These are phyloP conservation scores for Castor canadensis DNA, from an alignment of 2,113 vertebrate genomes.

Conservation along the genomic window DNA sequence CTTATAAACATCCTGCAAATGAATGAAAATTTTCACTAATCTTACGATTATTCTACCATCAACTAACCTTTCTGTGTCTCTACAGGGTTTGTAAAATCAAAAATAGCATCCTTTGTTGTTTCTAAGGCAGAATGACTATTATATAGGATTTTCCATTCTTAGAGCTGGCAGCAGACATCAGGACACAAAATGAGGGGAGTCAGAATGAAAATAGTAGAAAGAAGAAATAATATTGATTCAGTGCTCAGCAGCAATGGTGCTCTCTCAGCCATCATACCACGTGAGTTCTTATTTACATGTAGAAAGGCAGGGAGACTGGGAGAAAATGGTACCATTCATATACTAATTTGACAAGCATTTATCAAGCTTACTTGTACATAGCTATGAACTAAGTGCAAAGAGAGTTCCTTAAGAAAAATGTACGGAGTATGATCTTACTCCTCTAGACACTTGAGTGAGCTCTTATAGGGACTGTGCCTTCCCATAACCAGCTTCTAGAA, in stretches of 20 bases:
- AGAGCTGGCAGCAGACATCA: not conserved
- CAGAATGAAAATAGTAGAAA: not conserved
- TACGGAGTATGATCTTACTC: not conserved
- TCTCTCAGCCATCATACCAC: not conserved
- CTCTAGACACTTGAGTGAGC: not conserved
- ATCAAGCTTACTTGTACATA: not conserved
- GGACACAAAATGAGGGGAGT: conserved; percentile 3
- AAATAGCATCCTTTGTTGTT: not conserved
- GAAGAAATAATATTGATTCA: not conserved
- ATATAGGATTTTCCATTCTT: conserved; percentile 33
- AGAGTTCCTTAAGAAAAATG: not conserved
- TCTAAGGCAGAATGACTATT: conserved; percentile 1
- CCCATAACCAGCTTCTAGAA: not conserved
- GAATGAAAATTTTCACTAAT: not conserved
- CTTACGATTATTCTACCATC: not conserved
- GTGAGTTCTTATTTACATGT: not conserved
- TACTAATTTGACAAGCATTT: not conserved
- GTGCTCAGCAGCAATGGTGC: not conserved
- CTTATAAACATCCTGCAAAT: not conserved
- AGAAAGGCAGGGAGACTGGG: not conserved
- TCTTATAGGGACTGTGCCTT: not conserved
- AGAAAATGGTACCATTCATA: not conserved
- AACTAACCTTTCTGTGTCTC: not conserved
- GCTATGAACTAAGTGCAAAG: not conserved
- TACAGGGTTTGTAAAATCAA: not conserved